These are phyloP conservation scores for Eulithis prunata DNA, from an alignment of 2,888 invertebrate genomes.

Conservation along the genomic window DNA sequence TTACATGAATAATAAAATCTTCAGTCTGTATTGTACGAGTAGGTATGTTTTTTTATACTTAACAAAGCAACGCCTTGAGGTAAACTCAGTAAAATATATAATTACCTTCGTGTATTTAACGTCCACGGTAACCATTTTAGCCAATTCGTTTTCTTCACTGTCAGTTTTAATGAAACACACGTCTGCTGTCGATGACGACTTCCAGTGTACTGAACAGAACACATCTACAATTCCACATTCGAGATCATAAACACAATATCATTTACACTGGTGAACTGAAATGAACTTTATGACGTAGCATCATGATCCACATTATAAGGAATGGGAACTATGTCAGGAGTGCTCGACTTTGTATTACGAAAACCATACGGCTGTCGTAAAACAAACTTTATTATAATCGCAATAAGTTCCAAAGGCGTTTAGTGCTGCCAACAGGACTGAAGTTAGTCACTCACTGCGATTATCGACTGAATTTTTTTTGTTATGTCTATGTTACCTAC, in stretches of 20 bases:
- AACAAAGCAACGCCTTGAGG: too few relatives aligned
- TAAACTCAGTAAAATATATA: not conserved
- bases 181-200: slow-evolving; percentile 41
- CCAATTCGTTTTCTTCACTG: slow-evolving; percentile 18
- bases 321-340: not conserved
- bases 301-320: not conserved
- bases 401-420: not conserved
- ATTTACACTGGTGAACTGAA: not conserved
- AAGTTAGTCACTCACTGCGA: not conserved
- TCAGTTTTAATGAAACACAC: slow-evolving; percentile 24
- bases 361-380: not conserved
- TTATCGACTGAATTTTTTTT: not conserved
- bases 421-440: not conserved
- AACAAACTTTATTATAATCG: not conserved
- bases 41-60: too few relatives aligned
- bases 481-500: too few relatives aligned
- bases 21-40: too few relatives aligned
- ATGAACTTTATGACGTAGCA: not conserved
- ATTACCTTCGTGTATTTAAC: slow-evolving; percentile 82
- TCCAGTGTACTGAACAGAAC: slow-evolving; percentile 42
- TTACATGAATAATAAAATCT: too few relatives aligned
- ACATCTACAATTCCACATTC: not conserved
- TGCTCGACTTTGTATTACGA: not conserved
- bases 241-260: not conserved
- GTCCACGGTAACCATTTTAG: slow-evolving; percentile 78